Percentiles rank a stretch among this genome's conserved stretches.
phyloP scores from a whole-genome alignment of 2,888 invertebrate species.

The Lordiphosa andalusiaca region DNA sequence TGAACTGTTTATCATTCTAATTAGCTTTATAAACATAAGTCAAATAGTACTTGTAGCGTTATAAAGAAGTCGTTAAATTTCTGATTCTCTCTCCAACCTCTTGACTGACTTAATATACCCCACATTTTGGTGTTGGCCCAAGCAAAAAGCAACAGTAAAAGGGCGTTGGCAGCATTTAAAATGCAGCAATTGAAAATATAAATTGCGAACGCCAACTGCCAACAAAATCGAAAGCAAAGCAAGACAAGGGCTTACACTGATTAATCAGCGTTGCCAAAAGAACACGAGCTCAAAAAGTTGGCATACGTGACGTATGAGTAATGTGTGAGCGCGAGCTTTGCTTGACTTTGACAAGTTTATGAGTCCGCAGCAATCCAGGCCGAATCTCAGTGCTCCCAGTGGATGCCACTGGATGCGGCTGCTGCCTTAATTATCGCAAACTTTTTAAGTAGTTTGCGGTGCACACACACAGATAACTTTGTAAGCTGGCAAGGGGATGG shows the following conservation, averaged over 20 bases:
- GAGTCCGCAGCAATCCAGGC: neutral
- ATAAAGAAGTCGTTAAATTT: too few relatives aligned
- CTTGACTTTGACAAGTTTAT: conserved; percentile 3
- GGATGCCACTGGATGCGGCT: conserved; percentile 10
- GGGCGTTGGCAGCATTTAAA: conserved; percentile 50
- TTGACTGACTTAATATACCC: neutral
- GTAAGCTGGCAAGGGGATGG: conserved; percentile 45
- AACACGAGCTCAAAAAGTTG: conserved; percentile 23
- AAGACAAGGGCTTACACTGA: conserved; percentile 43
- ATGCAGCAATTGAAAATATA: conserved; percentile 70
- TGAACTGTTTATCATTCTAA: too few relatives aligned
- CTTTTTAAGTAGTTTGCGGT: conserved; percentile 70
- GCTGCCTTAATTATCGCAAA: conserved; percentile 66
- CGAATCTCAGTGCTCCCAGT: conserved; percentile 14
- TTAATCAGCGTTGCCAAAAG: conserved; percentile 45
- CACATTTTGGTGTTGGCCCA: neutral
- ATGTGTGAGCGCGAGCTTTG: conserved; percentile 18
- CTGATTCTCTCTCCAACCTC: neutral
- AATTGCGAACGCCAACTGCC: conserved; percentile 52
- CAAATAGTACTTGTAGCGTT: too few relatives aligned
- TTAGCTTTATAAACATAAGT: too few relatives aligned
- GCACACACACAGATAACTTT: conserved; percentile 50
- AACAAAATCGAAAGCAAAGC: conserved; percentile 67
- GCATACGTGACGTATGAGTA: conserved; percentile 38
- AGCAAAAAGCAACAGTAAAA: neutral